Evolutionary conservation across 92 coral and sea anemone genomes (phyloP), one percentile per base, ranked within the genome.

Genomic region (Palythoa grandiflora): DNA sequence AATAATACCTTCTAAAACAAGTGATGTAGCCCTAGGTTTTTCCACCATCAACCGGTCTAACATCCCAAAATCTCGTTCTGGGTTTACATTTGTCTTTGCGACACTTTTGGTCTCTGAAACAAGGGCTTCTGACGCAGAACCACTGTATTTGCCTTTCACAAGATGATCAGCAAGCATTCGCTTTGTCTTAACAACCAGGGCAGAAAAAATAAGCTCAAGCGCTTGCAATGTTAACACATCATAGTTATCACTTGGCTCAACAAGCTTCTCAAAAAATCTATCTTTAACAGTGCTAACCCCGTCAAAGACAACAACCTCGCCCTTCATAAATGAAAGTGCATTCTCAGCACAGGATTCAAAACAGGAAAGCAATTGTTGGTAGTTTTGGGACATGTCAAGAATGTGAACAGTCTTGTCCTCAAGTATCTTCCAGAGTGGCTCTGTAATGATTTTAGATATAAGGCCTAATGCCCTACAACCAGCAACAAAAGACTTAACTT

Each of bases 261-360:
- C 17, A 19, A 75, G 80, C 5, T 75, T 75, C 40, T 75, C 60
- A 75, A 50, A 51, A 51, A 75, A 6, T 19, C 14, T 51, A 21
- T 75, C 63, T 75, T 75, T 75, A 19, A 75, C 80, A 75, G 10
- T 50, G 15, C 16, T 75, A 38, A 71, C 76, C 76, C 11, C 61
- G 3, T 50, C 61, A n/a, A 19, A 47, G 19, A 75, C 39, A 4
- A 76, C 61, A 51, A 76, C 80, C 80, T 76, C 80, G 17, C 61
- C 80, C 80, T 76, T 50, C 80, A 76, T 44, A 48, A 51, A 76
- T 51, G 40, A 8, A 76, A 51, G 63, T n/a, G 80, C 63, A 51
- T 76, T 52, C 61, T 50, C 80, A 51, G 80, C 80, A 51, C 80
- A 76, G 80, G 65, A 6, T 51, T 76, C 80, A 76, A 76, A 76